These are phyloP conservation scores for Aleiodes testaceus DNA, from an alignment of 2,888 invertebrate species.

Conservation along the genomic window DNA sequence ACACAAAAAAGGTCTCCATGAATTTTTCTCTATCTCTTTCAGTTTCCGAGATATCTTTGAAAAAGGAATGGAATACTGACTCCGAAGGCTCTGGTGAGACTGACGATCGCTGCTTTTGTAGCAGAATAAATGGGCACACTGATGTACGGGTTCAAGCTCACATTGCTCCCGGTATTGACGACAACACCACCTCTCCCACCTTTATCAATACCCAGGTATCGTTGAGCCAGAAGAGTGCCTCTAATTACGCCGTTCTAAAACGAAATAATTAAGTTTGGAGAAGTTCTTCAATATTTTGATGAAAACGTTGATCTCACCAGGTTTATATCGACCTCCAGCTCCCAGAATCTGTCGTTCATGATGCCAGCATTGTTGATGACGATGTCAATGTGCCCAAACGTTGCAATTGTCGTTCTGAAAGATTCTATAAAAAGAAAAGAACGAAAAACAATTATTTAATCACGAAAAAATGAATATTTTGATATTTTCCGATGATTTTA, in stretches of 20 bases:
- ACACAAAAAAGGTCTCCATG: too few relatives aligned
- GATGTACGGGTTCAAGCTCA: slow-evolving; percentile 80
- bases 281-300: neutral
- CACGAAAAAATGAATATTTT: slow-evolving; percentile 13
- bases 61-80: slow-evolving; percentile 70
- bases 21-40: too few relatives aligned
- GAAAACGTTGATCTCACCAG: slow-evolving; percentile 75
- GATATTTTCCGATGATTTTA: slow-evolving; percentile 61
- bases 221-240: slow-evolving; percentile 82
- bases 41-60: neutral
- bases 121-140: slow-evolving; percentile 86
- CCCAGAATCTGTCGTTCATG: slow-evolving; percentile 85
- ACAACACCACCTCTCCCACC: slow-evolving; percentile 85
- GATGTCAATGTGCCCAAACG: slow-evolving; percentile 83
- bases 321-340: slow-evolving; percentile 84
- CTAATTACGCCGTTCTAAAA: slow-evolving; percentile 84
- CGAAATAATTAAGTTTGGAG: slow-evolving; percentile 10
- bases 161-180: slow-evolving; percentile 84
- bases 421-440: too few relatives aligned
- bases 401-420: slow-evolving; percentile 82
- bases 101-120: slow-evolving; percentile 84
- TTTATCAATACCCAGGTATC: slow-evolving; percentile 84
- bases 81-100: slow-evolving; percentile 83
- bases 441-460: slow-evolving; percentile 21
- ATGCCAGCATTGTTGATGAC: slow-evolving; percentile 88